Evolutionary conservation across 2,888 invertebrate species (phyloP).

Genomic region (Drosophila testacea): DNA sequence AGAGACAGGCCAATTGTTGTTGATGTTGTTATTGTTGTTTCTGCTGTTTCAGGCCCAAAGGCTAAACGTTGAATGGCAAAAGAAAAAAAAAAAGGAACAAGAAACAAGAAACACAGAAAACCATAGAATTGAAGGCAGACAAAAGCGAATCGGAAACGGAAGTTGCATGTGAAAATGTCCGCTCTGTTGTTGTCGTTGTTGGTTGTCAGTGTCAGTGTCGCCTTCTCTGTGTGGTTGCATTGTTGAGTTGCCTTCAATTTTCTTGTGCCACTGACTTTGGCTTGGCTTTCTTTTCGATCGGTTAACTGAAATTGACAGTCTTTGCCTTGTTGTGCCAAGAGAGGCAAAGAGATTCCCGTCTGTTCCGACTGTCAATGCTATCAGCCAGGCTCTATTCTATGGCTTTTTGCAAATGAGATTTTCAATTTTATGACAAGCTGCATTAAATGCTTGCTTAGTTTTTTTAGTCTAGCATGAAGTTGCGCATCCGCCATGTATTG

Average conservation of each 20-base stretch:
- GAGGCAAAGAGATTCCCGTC: constrained; percentile 17
- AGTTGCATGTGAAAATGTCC: constrained; percentile 74
- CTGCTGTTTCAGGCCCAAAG: constrained; percentile 45
- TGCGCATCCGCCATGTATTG: constrained; percentile 15
- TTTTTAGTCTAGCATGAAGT: background rate
- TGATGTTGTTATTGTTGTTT: constrained; percentile 28
- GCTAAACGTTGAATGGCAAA: constrained; percentile 56
- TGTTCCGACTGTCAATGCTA: constrained; percentile 18
- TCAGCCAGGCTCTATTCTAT: constrained; percentile 9
- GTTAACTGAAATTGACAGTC: constrained; percentile 76
- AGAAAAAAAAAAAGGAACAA: constrained; percentile 1
- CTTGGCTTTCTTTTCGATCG: constrained; percentile 40
- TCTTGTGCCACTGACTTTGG: constrained; percentile 28
- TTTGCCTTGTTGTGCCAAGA: constrained; percentile 65
- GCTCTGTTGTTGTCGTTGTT: constrained; percentile 25
- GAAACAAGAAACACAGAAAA: constrained; percentile 1
- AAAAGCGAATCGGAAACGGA: constrained; percentile 78
- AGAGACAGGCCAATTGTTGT: constrained; percentile 58
- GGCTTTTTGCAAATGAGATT: constrained; percentile 72
- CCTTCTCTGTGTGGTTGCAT: constrained; percentile 47
- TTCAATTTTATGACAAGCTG: constrained; percentile 68
- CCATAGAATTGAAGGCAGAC: constrained; percentile 32
- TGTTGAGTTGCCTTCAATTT: constrained; percentile 66
- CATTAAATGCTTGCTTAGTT: constrained; percentile 38
- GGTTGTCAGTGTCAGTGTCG: constrained; percentile 24